Evolutionary conservation across 2,888 invertebrate species (phyloP), one percentile per base, ranked within the genome.

Genomic region (Thymelicus acteon): DNA sequence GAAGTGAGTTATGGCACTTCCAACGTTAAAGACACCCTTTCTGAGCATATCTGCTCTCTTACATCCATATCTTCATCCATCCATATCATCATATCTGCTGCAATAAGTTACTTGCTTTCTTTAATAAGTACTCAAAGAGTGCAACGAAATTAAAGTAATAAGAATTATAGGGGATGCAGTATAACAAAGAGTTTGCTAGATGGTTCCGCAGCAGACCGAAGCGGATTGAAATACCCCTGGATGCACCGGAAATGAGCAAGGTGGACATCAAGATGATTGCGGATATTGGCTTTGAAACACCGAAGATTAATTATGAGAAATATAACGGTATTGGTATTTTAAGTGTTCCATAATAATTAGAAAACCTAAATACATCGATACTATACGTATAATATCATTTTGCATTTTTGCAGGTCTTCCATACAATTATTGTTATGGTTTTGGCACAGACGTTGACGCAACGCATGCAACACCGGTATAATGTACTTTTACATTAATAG

Each of bases 371-470:
- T 3, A 24, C 24, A 24, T 2, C 24, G 24, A 24, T 24, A 24
- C 24, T 1, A 2, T 24, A 24, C 24, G n/a, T n/a, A n/a, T n/a
- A n/a, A n/a, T 24, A 24, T 24, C 24, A 24, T 3, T 24, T 24
- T 24, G 24, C 24, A 71, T 73, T 70, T 62, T 83, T 89, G 0
- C 84, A 95, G 95, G 95, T 24, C 95, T 94, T 74, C 95, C 95
- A 2, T 98, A 98, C 85, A 95, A 96, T 77, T 98, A 96, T 84
- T 98, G 97, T 84, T 99, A 98, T 83, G 98, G 97, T 0, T 97
- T 98, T 73, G 97, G 97, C 75, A 96, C 97, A 3, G 98, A 98
- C 79, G 94, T 96, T 5, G 95, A 96, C 80, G 94, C 94, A 0
- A 94, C 95, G 0, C 96, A 97, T 88, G 97, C 98, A 6, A 97